These are phyloP conservation scores for Trichomycterus rosablanca DNA, from an alignment of 2,113 vertebrate species.

Conservation along the genomic window DNA sequence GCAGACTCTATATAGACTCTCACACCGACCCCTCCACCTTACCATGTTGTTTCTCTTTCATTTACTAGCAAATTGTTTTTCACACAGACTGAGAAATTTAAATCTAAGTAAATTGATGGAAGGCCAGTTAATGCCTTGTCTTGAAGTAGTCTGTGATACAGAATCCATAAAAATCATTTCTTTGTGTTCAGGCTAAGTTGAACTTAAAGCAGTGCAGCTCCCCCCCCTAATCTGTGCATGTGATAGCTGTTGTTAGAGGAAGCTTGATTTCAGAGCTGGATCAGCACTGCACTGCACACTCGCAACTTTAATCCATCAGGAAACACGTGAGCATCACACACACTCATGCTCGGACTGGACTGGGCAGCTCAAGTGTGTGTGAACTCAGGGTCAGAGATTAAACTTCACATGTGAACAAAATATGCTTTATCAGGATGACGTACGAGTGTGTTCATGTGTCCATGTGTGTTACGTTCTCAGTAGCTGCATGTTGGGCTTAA, in stretches of 20 bases:
- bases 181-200: not conserved
- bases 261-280: not conserved
- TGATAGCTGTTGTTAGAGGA: not conserved
- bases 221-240: not conserved
- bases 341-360: not conserved
- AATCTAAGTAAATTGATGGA: not conserved
- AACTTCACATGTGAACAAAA: not conserved
- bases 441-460: not conserved
- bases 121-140: not conserved
- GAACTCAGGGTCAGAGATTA: constrained; percentile 6
- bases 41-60: not conserved
- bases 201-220: too few relatives aligned
- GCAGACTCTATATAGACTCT: not conserved
- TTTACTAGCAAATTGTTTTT: not conserved
- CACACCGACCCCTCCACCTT: not conserved
- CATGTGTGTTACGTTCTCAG: constrained; percentile 1
- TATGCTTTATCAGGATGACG: not conserved
- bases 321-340: constrained; percentile 13
- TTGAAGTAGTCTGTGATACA: not conserved
- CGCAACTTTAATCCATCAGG: not conserved
- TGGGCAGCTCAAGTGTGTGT: not conserved
- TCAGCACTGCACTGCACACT: not conserved
- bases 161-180: not conserved
- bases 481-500: not conserved
- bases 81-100: not conserved